Base-by-base conservation (phyloP, 2,888 invertebrate genomes). In the Apocheima hispidaria region DNA sequence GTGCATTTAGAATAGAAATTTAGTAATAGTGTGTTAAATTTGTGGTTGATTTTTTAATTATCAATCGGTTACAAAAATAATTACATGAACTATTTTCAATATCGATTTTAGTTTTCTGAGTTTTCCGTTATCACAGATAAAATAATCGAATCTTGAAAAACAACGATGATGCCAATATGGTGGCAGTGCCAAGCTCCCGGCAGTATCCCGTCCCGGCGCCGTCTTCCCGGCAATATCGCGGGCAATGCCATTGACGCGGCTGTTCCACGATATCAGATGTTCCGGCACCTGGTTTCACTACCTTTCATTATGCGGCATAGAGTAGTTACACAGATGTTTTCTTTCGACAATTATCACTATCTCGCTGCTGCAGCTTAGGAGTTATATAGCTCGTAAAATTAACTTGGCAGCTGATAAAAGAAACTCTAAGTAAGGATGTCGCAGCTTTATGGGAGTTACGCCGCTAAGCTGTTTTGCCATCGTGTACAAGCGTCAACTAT, bases 351-450 rank as follows among this genome's bases (percentile, higher is more conserved):
- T 36, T 4, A 36, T 4, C 10, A 18, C 18, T 18, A 18, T 18
- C 38, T 4, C 18, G 20, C 16, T 3, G 16, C 2, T 20, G 38
- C 38, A 38, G 38, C 38, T 38, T 16, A 6, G 2, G n/a, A 9
- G 16, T 14, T 14, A 20, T 38, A 38, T 38, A 20, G 20, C 38
- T 38, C 38, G 38, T 18, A 20, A 38, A 20, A 10, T 20, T 18
- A 38, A 38, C 38, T 36, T 20, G 20, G 38, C 38, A 38, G 38
- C 18, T 38, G 38, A 38, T 38, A 38, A 20, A 18, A 38, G 20
- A 20, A 18, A 10, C 38, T 20, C 3, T 18, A 10, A 38, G 7
- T 16, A 18, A 16, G 36, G 35, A 35, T 35, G 4, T 35, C 35
- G 35, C 14, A 7, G 16, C 2, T 36, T 36, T 16, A 36, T 18